A percentile compares a stretch with the other conserved stretches of the same genome.
phyloP scores from a whole-genome alignment of 2,888 invertebrate genomes.

The Strigamia transsilvanica region DNA sequence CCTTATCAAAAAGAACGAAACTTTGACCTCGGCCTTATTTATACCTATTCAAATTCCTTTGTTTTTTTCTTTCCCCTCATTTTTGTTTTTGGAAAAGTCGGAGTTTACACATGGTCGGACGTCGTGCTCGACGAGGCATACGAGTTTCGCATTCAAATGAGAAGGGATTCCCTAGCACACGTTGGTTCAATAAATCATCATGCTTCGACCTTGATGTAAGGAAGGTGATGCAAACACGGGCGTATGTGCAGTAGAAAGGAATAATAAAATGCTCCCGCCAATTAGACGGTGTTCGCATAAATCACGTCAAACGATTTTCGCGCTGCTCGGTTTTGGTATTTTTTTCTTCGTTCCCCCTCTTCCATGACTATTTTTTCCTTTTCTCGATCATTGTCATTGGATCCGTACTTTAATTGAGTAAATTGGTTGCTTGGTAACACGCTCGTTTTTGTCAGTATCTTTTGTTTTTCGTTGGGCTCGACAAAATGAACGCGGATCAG shows the following conservation, averaged over 20 bases:
- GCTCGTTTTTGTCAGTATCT: background rate
- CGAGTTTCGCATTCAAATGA: slow-evolving; percentile 34
- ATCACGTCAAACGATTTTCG: slow-evolving; percentile 16
- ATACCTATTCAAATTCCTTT: background rate
- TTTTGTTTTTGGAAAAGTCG: background rate
- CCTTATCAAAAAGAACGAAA: background rate
- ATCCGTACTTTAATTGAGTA: slow-evolving; percentile 32
- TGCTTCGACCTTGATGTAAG: slow-evolving; percentile 37
- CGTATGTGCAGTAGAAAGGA: slow-evolving; percentile 43
- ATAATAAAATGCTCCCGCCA: slow-evolving; percentile 47
- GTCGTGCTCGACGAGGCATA: background rate
- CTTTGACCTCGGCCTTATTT: background rate
- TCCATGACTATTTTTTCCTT: background rate
- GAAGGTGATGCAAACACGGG: slow-evolving; percentile 40
- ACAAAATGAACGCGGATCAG: background rate
- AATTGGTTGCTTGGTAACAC: slow-evolving; percentile 31
- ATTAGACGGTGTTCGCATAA: slow-evolving; percentile 28
- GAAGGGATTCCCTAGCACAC: slow-evolving; percentile 39
- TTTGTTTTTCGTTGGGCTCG: background rate
- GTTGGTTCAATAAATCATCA: slow-evolving; percentile 45
- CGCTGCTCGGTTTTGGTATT: background rate
- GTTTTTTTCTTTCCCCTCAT: background rate
- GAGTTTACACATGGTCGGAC: background rate
- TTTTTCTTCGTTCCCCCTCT: background rate
- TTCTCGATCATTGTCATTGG: slow-evolving; percentile 21